These are phyloP conservation scores for Orgyia antiqua DNA, from an alignment of 2,888 invertebrate species.

Conservation along the genomic window DNA sequence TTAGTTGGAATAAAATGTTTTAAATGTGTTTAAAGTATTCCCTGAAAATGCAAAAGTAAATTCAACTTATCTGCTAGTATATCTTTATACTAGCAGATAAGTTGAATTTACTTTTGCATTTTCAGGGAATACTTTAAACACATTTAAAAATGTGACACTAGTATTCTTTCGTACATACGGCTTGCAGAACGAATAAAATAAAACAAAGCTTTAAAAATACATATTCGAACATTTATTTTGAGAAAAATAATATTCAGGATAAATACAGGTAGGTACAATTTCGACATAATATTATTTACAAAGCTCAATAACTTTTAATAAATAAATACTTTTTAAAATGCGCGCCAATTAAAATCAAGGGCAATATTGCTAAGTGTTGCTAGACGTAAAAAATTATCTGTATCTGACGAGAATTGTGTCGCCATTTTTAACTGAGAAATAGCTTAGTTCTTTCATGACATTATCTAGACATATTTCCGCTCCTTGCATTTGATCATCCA, in stretches of 20 bases:
- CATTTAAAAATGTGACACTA: too few relatives aligned
- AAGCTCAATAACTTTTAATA: slow-evolving; percentile 41
- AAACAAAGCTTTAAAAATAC: slow-evolving; percentile 54
- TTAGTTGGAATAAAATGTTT: too few relatives aligned
- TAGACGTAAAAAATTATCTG: slow-evolving; percentile 49
- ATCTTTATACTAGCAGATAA: too few relatives aligned
- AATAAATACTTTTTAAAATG: slow-evolving; percentile 32
- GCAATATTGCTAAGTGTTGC: slow-evolving; percentile 30
- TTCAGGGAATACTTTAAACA: too few relatives aligned
- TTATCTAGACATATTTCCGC: slow-evolving; percentile 88
- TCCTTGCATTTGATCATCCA: slow-evolving; percentile 78
- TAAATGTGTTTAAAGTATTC: too few relatives aligned
- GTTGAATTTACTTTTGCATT: too few relatives aligned
- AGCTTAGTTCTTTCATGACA: slow-evolving; percentile 88
- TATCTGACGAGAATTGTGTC: slow-evolving; percentile 87
- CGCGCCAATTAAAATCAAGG: slow-evolving; percentile 29
- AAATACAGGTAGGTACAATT: slow-evolving; percentile 70
- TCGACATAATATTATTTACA: slow-evolving; percentile 56
- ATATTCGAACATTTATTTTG: slow-evolving; percentile 57
- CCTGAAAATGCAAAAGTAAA: too few relatives aligned
- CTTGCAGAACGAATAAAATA: too few relatives aligned
- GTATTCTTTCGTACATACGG: too few relatives aligned
- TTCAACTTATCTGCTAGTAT: too few relatives aligned
- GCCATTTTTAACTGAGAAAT: slow-evolving; percentile 90
- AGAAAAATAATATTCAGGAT: slow-evolving; percentile 50